Evolutionary conservation across 2,797 vertebrate genomes (phyloP), one percentile per base, ranked within the genome.

Genomic region (Gallinago nigripennis): DNA sequence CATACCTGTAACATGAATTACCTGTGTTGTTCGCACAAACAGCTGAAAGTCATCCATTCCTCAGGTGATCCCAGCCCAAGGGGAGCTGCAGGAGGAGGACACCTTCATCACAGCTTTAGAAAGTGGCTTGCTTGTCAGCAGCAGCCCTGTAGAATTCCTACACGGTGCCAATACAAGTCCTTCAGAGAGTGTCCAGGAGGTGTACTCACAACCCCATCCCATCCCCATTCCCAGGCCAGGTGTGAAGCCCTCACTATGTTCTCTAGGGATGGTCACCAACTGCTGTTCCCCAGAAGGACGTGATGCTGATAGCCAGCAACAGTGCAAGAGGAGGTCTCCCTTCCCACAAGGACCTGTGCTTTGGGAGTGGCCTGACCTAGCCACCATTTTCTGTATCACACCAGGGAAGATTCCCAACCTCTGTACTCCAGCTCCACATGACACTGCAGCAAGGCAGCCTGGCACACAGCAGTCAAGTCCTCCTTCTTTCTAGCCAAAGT

Each of bases 101-200:
- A 4, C n/a, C n/a, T 78, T 69, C 50, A 53, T 16, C 1, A 1
- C 19, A 75, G 57, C 18, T 90, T 81, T 75, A 56, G 51, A 77
- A 77, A 77, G 33, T 0, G 1, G 31, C 15, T 50, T 76, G 37
- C 16, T 68, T 0, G 0, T 1, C 39, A 86, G 9, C 39, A 60
- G 45, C 41, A 82, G 35, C 39, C 45, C 77, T 48, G 11, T 24
- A 31, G 48, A 9, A 28, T 39, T 57, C 48, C 63, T 21, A 64
- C 35, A 31, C 1, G 1, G 10, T 37, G 50, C 18, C 61, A 80
- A 21, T 3, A 18, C 20, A 73, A 87, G 33, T 41, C 64, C 65
- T 78, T 51, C 75, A 70, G 56, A 60, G 28, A 82, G 17, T 3
- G 17, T 37, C 45, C 76, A 53, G 45, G 18, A 51, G 17, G 25